These are phyloP conservation scores for Oxyura jamaicensis DNA, from an alignment of 2,113 vertebrate species.

Conservation along the genomic window DNA sequence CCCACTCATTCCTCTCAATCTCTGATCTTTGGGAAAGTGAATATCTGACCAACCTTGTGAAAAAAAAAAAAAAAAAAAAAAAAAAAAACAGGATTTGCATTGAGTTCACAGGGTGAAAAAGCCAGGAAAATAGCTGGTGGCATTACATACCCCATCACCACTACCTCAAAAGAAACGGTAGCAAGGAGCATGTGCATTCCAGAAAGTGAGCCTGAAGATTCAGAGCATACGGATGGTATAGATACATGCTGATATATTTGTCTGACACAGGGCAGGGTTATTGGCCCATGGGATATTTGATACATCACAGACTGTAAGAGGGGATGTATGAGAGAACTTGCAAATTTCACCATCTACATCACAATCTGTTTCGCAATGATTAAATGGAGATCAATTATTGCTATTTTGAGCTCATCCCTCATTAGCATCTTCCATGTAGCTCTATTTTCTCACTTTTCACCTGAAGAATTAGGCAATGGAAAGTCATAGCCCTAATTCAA, in stretches of 20 bases:
- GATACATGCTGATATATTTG: neutral
- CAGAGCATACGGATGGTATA: accelerated
- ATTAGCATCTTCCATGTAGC: neutral
- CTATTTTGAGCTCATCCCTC: neutral
- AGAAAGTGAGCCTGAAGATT: neutral
- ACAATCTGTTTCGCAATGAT: neutral
- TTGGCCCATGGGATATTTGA: accelerated
- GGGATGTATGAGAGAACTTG: neutral
- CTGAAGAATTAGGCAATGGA: neutral
- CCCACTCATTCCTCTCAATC: neutral
- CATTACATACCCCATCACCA: neutral
- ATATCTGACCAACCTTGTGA: neutral
- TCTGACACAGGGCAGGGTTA: accelerated
- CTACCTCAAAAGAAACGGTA: neutral
- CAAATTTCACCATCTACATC: neutral
- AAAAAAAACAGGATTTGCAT: neutral
- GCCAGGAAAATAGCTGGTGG: neutral
- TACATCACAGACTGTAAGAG: neutral
- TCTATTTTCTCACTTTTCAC: neutral
- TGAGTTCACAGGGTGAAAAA: neutral
- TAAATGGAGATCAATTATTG: neutral
- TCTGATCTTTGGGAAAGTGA: neutral
- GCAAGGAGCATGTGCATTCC: neutral
- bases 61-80: neutral
- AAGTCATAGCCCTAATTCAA: neutral